Evolutionary conservation across 2,113 vertebrate species (phyloP).

Genomic region (Tenebrosternarchus preto): DNA sequence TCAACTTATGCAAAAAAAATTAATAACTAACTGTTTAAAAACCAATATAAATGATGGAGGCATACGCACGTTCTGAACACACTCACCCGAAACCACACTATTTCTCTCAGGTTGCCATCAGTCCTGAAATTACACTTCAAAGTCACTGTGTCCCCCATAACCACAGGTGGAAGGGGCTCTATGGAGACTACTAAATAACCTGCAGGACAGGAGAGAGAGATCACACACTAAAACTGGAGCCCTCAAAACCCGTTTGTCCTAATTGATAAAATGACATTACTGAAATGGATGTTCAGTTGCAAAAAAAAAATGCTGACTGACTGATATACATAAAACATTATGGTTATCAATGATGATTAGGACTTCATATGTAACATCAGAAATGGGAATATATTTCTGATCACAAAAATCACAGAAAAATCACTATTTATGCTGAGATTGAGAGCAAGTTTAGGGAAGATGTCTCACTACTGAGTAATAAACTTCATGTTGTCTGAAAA

Average conservation of each 20-base stretch:
- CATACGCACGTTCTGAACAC: conserved; percentile 25
- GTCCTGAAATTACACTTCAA: conserved; percentile 96
- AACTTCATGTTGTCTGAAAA: conserved; percentile 16
- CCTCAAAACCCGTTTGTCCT: not conserved
- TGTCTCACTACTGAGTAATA: not conserved
- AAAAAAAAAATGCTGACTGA: not conserved
- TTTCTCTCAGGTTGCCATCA: conserved; percentile 88
- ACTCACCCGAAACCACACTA: conserved; percentile 95
- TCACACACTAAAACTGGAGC: conserved; percentile 28
- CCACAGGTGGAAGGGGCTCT: conserved; percentile 86
- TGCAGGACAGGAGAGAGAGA: conserved; percentile 58
- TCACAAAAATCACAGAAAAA: conserved; percentile 25
- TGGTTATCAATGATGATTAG: not conserved
- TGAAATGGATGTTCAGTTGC: not conserved
- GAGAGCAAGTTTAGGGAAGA: conserved; percentile 1
- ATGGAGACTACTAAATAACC: conserved; percentile 90
- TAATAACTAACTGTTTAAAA: conserved; percentile 9
- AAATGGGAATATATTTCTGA: conserved; percentile 3
- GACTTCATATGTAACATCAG: not conserved
- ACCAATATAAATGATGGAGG: conserved; percentile 22
- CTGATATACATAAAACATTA: not conserved
- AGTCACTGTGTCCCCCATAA: conserved; percentile 91
- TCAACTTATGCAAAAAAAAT: conserved; percentile 14
- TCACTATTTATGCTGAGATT: not conserved
- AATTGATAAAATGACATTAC: not conserved